Evolutionary conservation across 2,888 invertebrate species (phyloP).

Genomic region (Phortica magna): DNA sequence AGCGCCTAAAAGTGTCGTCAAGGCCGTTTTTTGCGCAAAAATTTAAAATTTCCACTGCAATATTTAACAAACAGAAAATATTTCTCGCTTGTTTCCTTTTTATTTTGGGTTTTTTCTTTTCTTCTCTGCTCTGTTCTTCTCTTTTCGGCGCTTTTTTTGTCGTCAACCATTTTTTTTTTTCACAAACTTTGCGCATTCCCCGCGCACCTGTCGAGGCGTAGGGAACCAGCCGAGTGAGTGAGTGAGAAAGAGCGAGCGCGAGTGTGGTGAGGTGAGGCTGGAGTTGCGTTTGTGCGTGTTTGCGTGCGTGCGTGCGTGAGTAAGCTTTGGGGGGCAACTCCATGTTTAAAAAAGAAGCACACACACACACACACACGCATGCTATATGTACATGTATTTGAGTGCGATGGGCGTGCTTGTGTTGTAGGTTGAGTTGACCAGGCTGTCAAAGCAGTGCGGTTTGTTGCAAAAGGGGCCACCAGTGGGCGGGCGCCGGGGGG

Average conservation of each 20-base stretch:
- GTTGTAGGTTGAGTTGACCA: neutral
- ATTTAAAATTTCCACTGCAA: too few species aligned
- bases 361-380: slow-evolving; percentile 2
- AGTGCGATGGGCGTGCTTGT: neutral
- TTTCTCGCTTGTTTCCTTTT: neutral
- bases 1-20: too few species aligned
- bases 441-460: neutral
- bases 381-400: neutral
- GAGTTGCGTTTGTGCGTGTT: neutral
- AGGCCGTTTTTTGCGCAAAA: too few species aligned
- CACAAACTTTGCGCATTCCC: neutral
- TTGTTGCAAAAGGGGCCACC: neutral
- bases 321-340: neutral
- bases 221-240: neutral
- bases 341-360: slow-evolving; percentile 1
- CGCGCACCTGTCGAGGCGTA: neutral
- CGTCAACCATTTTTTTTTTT: neutral
- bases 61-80: neutral
- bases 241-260: too few species aligned
- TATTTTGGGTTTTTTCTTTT: neutral
- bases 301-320: neutral
- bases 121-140: neutral
- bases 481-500: neutral
- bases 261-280: neutral
- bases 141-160: neutral